A percentile compares a stretch with the other conserved stretches of the same genome.
phyloP scores from a whole-genome alignment of 2,797 vertebrate genomes.

The Scolopax rusticola region DNA sequence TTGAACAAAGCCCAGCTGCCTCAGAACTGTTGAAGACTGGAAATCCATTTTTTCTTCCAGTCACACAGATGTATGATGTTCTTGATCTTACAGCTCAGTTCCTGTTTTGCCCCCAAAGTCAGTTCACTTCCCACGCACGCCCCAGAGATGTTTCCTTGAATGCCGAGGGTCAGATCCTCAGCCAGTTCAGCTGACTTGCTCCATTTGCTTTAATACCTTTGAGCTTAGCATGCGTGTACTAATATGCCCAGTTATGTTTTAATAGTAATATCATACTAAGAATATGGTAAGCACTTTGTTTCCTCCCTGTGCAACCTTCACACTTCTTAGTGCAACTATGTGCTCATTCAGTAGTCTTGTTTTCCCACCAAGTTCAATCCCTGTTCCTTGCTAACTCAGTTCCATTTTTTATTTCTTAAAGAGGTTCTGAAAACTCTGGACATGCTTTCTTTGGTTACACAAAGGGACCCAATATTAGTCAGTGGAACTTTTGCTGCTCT shows the following conservation, averaged over 20 bases:
- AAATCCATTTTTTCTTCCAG: neutral
- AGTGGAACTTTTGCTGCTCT: neutral
- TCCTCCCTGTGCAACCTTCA: neutral
- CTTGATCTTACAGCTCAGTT: neutral
- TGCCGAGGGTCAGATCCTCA: neutral
- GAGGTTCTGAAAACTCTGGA: neutral
- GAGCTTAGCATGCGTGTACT: rapidly evolving
- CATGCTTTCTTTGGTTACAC: neutral
- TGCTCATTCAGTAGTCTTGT: neutral
- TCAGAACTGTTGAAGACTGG: neutral
- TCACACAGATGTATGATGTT: neutral
- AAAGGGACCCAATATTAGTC: neutral
- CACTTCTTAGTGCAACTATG: neutral
- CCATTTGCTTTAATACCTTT: neutral
- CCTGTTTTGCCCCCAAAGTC: neutral
- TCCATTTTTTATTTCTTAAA: neutral
- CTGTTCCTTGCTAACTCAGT: neutral
- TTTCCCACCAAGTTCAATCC: neutral
- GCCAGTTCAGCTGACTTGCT: neutral
- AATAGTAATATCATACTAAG: neutral
- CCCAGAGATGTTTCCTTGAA: neutral
- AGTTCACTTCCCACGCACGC: neutral
- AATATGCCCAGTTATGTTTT: neutral
- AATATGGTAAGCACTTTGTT: neutral
- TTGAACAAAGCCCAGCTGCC: slow-evolving; percentile 11